Conservation (phyloP, 1,140 invertebrate genomes). For the Riptortus pedestris region DNA sequence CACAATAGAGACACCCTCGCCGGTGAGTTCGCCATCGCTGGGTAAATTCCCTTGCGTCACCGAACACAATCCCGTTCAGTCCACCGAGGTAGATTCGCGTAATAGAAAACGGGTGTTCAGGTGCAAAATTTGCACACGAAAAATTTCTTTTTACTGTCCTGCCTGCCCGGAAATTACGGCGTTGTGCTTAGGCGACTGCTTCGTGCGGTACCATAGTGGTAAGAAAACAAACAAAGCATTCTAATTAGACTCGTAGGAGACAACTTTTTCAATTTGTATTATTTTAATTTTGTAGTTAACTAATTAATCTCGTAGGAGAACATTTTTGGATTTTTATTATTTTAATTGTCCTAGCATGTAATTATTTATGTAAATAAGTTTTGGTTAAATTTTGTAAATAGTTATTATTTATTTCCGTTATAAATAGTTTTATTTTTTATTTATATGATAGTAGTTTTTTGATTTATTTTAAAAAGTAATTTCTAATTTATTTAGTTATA, state of each 20-base stretch:
- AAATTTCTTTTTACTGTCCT: background rate
- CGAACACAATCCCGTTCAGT: background rate
- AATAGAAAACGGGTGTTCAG: background rate
- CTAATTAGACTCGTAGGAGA: too few species aligned
- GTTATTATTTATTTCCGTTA: too few species aligned
- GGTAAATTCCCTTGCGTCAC: background rate
- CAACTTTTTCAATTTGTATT: too few species aligned
- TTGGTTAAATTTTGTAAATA: too few species aligned
- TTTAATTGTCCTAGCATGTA: background rate
- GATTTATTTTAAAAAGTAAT: too few species aligned
- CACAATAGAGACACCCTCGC: background rate
- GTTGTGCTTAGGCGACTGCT: background rate
- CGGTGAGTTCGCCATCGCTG: too few species aligned
- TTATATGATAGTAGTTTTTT: too few species aligned
- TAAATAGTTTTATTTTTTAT: too few species aligned
- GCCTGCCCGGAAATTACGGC: background rate
- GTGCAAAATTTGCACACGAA: background rate
- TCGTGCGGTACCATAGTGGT: background rate
- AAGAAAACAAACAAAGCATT: background rate
- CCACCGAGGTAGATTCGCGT: background rate
- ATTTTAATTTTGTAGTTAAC: too few species aligned
- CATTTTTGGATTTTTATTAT: background rate
- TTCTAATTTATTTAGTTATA: too few species aligned
- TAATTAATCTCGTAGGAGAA: background rate
- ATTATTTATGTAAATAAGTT: background rate